phyloP scores from a whole-genome alignment of 2,888 invertebrate genomes.

The Chalcis sispes region DNA sequence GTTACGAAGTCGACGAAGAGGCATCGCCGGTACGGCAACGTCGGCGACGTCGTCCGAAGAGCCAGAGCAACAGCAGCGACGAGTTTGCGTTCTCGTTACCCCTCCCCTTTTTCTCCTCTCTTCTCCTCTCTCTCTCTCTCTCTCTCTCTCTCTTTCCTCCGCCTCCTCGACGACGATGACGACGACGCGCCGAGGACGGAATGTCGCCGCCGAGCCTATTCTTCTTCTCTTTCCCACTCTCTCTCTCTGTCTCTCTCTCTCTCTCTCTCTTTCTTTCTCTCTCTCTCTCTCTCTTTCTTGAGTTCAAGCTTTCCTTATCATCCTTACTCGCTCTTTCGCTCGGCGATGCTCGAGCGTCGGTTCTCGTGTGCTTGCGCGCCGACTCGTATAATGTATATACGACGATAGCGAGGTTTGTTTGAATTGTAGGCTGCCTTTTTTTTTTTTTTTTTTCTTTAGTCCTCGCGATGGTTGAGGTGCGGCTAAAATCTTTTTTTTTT shows the following conservation, averaged over 20 bases:
- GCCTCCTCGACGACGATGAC: constrained; percentile 45
- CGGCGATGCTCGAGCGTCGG: background rate
- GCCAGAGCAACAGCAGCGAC: too few species aligned
- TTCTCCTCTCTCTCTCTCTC: constrained; percentile 25
- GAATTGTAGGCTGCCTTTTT: too few species aligned
- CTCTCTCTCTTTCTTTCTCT: constrained; percentile 34
- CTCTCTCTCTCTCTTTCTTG: background rate
- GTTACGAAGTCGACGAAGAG: background rate
- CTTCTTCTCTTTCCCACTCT: too few species aligned
- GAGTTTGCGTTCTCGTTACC: constrained; percentile 6
- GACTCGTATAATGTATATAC: too few species aligned
- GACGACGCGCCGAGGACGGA: constrained; percentile 43
- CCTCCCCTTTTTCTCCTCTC: background rate
- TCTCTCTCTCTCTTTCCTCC: constrained; percentile 24
- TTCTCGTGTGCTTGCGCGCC: background rate
- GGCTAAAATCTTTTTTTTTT: too few species aligned
- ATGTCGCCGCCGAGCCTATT: constrained; percentile 47
- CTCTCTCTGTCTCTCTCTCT: constrained; percentile 49
- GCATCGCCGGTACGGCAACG: background rate
- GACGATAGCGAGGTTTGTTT: too few species aligned
- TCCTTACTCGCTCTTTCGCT: background rate
- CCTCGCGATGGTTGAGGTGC: too few species aligned
- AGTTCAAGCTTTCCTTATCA: constrained; percentile 26
- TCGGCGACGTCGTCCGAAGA: background rate
- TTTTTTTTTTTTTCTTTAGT: too few species aligned